These are phyloP conservation scores for Whitmania pigra DNA, from an alignment of 1,140 invertebrate genomes.

Conservation along the genomic window DNA sequence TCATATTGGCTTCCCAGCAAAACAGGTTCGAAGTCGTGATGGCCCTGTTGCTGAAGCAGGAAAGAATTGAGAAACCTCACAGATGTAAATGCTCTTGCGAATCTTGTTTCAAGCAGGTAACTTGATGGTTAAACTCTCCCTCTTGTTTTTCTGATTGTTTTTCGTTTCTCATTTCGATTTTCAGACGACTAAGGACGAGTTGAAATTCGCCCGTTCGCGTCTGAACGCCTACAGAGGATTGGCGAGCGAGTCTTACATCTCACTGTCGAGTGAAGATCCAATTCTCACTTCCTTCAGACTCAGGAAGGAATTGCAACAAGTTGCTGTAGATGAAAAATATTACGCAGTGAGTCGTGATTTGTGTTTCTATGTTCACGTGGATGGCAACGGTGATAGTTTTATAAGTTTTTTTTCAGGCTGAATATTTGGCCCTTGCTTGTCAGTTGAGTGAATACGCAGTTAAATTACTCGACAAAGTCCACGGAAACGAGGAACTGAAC, in stretches of 20 bases:
- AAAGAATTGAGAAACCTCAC: slow-evolving; percentile 47
- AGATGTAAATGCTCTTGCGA: slow-evolving; percentile 50
- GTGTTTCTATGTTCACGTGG: neutral
- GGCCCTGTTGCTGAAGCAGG: slow-evolving; percentile 37
- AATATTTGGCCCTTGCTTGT: slow-evolving; percentile 48
- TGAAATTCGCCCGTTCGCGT: slow-evolving; percentile 34
- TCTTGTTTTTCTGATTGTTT: slow-evolving; percentile 33
- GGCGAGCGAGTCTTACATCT: slow-evolving; percentile 50
- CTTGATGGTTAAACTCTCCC: neutral
- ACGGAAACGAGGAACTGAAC: slow-evolving; percentile 40
- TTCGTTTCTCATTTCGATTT: neutral
- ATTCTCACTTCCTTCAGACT: slow-evolving; percentile 53
- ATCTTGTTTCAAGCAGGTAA: slow-evolving; percentile 44
- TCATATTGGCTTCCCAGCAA: slow-evolving; percentile 39
- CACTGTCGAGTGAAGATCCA: slow-evolving; percentile 53
- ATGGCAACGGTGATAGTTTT: neutral
- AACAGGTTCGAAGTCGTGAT: slow-evolving; percentile 42
- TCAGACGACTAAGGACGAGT: slow-evolving; percentile 11
- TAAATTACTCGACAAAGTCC: slow-evolving; percentile 37
- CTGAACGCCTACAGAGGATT: slow-evolving; percentile 40
- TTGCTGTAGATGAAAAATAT: slow-evolving; percentile 23
- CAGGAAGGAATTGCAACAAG: slow-evolving; percentile 43
- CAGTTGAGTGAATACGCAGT: slow-evolving; percentile 44
- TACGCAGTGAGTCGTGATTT: slow-evolving; percentile 20
- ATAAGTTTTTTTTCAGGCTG: slow-evolving; percentile 32